Base-by-base conservation (phyloP, 2,888 invertebrate genomes). In the Chorisops tibialis region DNA sequence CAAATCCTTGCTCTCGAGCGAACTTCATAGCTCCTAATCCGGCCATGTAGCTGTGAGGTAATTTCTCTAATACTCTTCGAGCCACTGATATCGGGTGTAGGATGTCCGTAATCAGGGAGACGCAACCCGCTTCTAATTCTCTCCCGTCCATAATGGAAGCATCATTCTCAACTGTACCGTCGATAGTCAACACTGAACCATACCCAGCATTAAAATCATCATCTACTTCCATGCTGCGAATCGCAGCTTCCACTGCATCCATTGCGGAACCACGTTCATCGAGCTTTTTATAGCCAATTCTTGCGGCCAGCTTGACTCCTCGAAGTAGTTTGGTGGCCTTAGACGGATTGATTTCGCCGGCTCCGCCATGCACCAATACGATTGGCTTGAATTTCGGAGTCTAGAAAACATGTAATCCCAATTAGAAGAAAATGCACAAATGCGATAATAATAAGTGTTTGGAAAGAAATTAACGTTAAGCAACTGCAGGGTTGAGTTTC, bases 101-200 rank as follows among this genome's bases (percentile, higher is more conserved):
- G 61, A 93, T 86, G 68, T 91, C 87, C 70, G 84, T 85, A 1
- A 91, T 81, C 49, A 89, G 81, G 1, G 89, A 88, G 0, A 91
- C 88, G 39, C 87, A 88, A 2, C 92, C 92, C 35, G 83, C 83
- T 67, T 80, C 81, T 30, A 93, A 78, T 64, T 83, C 79, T 2
- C 79, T 75, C 0, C 93, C 93, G 68, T 87, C 82, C 88, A 91
- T 91, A 24, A 93, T 85, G 62, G 90, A 85, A 0, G 93, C 91
- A 79, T 93, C 92, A 86, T 91, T 88, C 81, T 92, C 92, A 0
- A 92, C 87, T 69, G 87, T 85, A 2, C 90, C 91, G 54, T 85
- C 84, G 14, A 84, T 72, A 69, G 87, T 93, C 62, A 93, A 78
- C 5, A 89, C 91, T 0, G 91, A 87, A 2, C 93, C 93, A 72